Conservation (phyloP, 2,888 invertebrate species). For the Cylloceria caligata region DNA sequence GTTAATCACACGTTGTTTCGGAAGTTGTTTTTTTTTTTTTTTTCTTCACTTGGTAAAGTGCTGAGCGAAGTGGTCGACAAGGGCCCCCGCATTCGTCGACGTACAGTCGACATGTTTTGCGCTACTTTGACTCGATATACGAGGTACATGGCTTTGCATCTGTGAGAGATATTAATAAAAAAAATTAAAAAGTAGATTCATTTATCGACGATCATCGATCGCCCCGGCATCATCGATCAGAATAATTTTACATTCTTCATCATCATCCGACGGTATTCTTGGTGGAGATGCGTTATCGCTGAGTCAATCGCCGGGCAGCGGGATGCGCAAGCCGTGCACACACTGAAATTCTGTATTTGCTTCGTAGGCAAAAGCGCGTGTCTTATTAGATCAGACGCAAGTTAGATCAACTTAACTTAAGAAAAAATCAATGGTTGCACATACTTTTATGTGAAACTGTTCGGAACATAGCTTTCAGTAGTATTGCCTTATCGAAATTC, state of each 20-base stretch:
- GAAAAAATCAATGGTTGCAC: background rate
- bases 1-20: conserved; percentile 72
- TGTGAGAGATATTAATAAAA: background rate
- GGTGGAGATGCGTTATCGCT: conserved; percentile 43
- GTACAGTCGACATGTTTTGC: background rate
- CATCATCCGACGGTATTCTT: background rate
- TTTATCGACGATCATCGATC: conserved; percentile 50
- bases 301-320: conserved; percentile 41
- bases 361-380: background rate
- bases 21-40: background rate
- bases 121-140: background rate
- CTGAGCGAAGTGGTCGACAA: background rate
- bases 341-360: background rate
- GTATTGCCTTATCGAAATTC: too few relatives aligned
- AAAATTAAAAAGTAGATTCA: background rate
- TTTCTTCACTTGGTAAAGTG: background rate
- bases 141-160: background rate
- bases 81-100: too few relatives aligned
- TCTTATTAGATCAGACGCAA: background rate
- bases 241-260: conserved; percentile 44
- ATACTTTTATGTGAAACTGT: too few relatives aligned
- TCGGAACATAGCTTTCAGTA: too few relatives aligned
- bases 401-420: too few relatives aligned
- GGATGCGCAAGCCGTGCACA: conserved; percentile 4
- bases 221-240: conserved; percentile 58